phyloP scores from a whole-genome alignment of 2,888 invertebrate genomes.

The Cecidostiba fungosa region DNA sequence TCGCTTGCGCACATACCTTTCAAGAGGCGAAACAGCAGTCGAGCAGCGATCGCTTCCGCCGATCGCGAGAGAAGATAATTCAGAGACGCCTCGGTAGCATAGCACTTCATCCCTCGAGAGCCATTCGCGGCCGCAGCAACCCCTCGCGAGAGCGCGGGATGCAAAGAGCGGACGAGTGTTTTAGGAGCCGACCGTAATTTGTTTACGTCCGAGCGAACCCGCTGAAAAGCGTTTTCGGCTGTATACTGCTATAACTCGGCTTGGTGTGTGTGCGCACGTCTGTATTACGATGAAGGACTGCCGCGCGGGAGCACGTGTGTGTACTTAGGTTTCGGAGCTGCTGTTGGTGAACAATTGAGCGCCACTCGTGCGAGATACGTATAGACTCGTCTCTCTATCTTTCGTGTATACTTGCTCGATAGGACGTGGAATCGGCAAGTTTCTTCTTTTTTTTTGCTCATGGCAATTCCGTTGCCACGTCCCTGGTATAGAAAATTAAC shows the following conservation, averaged over 20 bases:
- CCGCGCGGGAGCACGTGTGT: constrained; percentile 22
- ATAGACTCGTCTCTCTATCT: background rate
- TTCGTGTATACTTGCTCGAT: background rate
- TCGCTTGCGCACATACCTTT: background rate
- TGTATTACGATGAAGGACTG: background rate
- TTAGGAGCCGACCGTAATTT: constrained; percentile 56
- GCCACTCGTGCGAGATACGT: background rate
- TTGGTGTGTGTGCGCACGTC: background rate
- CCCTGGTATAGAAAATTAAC: too few relatives aligned
- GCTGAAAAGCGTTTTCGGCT: constrained; percentile 66
- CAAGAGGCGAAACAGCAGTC: background rate
- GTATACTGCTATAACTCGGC: background rate
- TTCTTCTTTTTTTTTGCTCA: background rate
- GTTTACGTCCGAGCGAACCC: constrained; percentile 66
- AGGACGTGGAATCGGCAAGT: background rate
- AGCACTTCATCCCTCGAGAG: constrained; percentile 41
- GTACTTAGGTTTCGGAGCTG: constrained; percentile 28
- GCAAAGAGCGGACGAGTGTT: background rate
- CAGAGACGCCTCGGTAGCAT: constrained; percentile 7
- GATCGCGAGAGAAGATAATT: constrained; percentile 29
- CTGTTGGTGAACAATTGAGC: constrained; percentile 6
- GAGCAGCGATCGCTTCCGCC: constrained; percentile 2
- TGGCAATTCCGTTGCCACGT: background rate
- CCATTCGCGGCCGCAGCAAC: constrained; percentile 17
- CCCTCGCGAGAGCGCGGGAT: background rate